Conservation (phyloP, 1,140 invertebrate species). For the Ladona fulva region DNA sequence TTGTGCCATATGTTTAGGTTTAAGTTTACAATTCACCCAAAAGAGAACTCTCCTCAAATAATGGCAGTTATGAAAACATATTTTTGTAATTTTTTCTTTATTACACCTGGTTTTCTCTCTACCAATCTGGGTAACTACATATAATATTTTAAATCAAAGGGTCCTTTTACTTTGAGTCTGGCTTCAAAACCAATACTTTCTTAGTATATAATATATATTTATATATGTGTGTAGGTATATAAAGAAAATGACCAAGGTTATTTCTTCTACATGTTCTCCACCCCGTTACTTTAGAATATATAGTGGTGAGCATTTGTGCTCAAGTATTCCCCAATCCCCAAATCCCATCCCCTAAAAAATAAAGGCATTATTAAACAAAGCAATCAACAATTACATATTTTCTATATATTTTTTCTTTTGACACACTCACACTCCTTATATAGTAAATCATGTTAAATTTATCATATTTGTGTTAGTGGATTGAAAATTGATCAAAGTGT, state of each 20-base stretch:
- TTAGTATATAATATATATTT: slow-evolving; percentile 9
- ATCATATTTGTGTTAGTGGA: not conserved
- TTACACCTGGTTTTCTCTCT: not conserved
- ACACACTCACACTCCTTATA: slow-evolving; percentile 5
- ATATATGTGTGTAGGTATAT: slow-evolving; percentile 10
- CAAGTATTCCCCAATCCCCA: not conserved
- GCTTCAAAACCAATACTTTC: slow-evolving; percentile 1
- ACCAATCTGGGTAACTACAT: slow-evolving; percentile 4
- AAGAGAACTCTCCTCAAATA: slow-evolving; percentile 6
- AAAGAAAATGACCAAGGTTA: slow-evolving; percentile 10
- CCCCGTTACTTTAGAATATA: slow-evolving; percentile 9
- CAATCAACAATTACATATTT: slow-evolving; percentile 10
- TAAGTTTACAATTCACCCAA: slow-evolving; percentile 1
- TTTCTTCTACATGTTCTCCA: not conserved
- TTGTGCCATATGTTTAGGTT: not conserved
- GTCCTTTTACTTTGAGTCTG: not conserved
- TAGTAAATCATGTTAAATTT: slow-evolving; percentile 6
- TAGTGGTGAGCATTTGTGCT: not conserved
- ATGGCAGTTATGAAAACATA: not conserved
- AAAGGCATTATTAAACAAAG: slow-evolving; percentile 10
- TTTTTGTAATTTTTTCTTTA: not conserved
- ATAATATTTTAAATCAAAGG: not conserved
- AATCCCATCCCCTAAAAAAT: slow-evolving; percentile 5
- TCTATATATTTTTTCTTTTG: slow-evolving; percentile 10
- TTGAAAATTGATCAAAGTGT: not conserved